phyloP scores from a whole-genome alignment of 1,140 invertebrate genomes.

The Conus ventricosus region DNA sequence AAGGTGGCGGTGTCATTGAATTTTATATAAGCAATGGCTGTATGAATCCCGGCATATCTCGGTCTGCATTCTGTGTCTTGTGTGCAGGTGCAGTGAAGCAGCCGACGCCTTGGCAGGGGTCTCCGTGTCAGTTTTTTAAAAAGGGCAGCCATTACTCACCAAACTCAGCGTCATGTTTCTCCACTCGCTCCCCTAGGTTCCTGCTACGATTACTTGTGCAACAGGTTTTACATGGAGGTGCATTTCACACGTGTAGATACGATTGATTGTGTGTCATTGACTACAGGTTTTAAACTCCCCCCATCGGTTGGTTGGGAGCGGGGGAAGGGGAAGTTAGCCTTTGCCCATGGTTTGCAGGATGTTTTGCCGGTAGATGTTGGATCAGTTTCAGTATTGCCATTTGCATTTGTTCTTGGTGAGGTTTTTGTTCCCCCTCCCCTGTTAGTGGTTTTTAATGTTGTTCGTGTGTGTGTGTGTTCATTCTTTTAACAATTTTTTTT shows the following conservation, averaged over 20 bases:
- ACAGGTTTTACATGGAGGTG: conserved; percentile 11
- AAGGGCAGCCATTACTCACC: conserved; percentile 18
- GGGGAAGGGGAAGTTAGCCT: not conserved
- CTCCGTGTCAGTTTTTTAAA: not conserved
- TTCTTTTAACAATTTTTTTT: not conserved
- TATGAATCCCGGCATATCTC: no score
- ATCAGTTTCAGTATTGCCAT: not conserved
- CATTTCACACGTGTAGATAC: conserved; percentile 1
- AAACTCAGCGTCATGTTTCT: not conserved
- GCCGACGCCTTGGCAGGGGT: not conserved
- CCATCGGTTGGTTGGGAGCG: not conserved
- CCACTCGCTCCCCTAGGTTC: not conserved
- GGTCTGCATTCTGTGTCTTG: no score
- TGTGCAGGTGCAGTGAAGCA: not conserved
- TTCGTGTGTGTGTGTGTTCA: not conserved
- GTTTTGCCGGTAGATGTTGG: not conserved
- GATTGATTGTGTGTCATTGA: not conserved
- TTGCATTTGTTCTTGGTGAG: not conserved
- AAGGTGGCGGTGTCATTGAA: not conserved
- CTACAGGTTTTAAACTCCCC: not conserved
- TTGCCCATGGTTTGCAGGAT: not conserved
- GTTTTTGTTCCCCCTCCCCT: not conserved
- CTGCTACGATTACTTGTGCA: not conserved
- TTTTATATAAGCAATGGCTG: not conserved
- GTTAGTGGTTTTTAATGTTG: not conserved